Evolutionary conservation across 1,140 invertebrate species (phyloP).

Genomic region (Drosophila albomicans): DNA sequence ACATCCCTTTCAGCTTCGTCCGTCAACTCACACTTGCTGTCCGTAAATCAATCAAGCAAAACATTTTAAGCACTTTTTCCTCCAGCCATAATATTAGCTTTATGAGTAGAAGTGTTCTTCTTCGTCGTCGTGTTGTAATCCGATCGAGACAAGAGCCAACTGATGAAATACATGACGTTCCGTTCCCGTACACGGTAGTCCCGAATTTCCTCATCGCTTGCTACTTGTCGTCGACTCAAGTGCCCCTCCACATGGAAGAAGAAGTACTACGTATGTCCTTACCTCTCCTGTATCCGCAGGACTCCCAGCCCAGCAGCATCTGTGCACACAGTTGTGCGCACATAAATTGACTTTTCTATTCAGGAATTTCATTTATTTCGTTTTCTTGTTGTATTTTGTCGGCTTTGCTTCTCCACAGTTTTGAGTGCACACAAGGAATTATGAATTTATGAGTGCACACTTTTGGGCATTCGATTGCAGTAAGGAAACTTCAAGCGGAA

Average conservation of each 20-base stretch:
- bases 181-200: background rate
- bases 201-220: slow-evolving; percentile 5
- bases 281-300: slow-evolving; percentile 1
- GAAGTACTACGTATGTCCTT: slow-evolving; percentile 13
- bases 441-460: slow-evolving; percentile 59
- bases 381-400: background rate
- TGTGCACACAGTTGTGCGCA: slow-evolving; percentile 74
- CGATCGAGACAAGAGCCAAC: slow-evolving; percentile 58
- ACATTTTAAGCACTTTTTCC: slow-evolving; percentile 44
- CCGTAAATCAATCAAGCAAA: slow-evolving; percentile 72
- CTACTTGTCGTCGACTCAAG: slow-evolving; percentile 79
- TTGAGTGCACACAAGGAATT: slow-evolving; percentile 29
- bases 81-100: slow-evolving; percentile 59
- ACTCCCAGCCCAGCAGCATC: slow-evolving; percentile 39
- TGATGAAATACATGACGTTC: slow-evolving; percentile 30
- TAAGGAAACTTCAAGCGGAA: slow-evolving; percentile 45
- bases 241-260: slow-evolving; percentile 18
- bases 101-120: slow-evolving; percentile 8
- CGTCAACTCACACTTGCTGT: slow-evolving; percentile 17
- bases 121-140: slow-evolving; percentile 42
- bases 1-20: slow-evolving; percentile 3
- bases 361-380: background rate
- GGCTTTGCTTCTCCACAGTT: slow-evolving; percentile 1
- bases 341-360: slow-evolving; percentile 62
- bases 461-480: background rate